Evolutionary conservation across 2,797 vertebrate species (phyloP).

Genomic region (Myotis planiceps): DNA sequence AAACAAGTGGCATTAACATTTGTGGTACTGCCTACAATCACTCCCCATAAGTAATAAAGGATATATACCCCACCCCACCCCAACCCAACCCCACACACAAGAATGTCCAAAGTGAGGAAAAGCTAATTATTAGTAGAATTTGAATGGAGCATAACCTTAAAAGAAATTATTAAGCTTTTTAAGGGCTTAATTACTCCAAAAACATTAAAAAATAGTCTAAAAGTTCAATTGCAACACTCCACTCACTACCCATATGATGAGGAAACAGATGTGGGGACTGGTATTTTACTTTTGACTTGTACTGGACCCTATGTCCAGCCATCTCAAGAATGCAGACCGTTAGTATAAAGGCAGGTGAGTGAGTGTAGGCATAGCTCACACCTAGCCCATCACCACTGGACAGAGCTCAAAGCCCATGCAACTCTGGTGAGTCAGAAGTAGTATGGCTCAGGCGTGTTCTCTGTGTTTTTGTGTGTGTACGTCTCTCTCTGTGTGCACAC

Average conservation of each 20-base stretch:
- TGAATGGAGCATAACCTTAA: background rate
- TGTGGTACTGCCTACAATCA: background rate
- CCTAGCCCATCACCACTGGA: background rate
- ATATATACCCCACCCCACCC: background rate
- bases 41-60: background rate
- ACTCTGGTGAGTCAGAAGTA: background rate
- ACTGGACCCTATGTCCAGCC: background rate
- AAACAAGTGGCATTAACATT: background rate
- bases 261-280: background rate
- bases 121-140: background rate
- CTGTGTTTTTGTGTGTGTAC: background rate
- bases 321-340: background rate
- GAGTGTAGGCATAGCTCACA: background rate
- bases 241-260: background rate
- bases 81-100: background rate
- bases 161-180: background rate
- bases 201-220: background rate
- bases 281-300: background rate
- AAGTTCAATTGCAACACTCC: background rate
- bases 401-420: background rate
- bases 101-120: background rate
- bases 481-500: background rate
- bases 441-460: accelerated
- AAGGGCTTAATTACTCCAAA: background rate
- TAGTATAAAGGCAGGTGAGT: background rate